Evolutionary conservation across 2,113 vertebrate species (phyloP), one percentile per base, ranked within the genome.

Genomic region (Galemys pyrenaicus): DNA sequence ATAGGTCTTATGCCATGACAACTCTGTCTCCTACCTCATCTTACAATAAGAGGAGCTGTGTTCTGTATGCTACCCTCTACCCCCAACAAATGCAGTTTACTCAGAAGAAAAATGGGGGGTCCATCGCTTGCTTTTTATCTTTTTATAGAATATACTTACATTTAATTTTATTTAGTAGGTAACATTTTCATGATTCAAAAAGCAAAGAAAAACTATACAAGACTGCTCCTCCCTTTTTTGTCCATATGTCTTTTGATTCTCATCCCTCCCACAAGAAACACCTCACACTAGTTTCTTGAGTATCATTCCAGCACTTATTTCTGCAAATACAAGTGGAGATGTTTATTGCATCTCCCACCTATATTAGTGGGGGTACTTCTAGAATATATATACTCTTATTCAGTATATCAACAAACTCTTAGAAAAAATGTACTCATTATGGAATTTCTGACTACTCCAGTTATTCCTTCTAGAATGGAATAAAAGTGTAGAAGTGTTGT

Each of bases 11-110:
- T 8, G 44, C 12, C 46, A 12, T 28, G 30, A 20, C 44, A 10
- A 7, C 51, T 24, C 8, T 19, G 67, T 62, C 9, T 56, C 7
- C 32, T 49, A 9, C 12, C 39, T 37, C 70, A 35, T 28, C 46
- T 20, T 68, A 54, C 44, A 37, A 19, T 49, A 10, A 56, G 1
- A 49, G 58, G 35, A 78, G 26, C 49, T 3, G 9, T 35, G 15
- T 32, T 0, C 28, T 51, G 0, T 6, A 1, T 74, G 70, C 68
- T 9, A 3, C 49, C 26, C 20, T 4, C 32, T 51, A 7, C 2
- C 51, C 58, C 0, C 24, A 9, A 11, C 8, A 80, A n/a, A 54
- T 46, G 30, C 2, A 19, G 30, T 71, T 32, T 70, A 16, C 12
- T 32, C 35, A 64, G 49, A 70, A 85, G 89, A 39, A 81, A 87